Base-by-base conservation (phyloP, 2,888 invertebrate species). In the Vanessa cardui region DNA sequence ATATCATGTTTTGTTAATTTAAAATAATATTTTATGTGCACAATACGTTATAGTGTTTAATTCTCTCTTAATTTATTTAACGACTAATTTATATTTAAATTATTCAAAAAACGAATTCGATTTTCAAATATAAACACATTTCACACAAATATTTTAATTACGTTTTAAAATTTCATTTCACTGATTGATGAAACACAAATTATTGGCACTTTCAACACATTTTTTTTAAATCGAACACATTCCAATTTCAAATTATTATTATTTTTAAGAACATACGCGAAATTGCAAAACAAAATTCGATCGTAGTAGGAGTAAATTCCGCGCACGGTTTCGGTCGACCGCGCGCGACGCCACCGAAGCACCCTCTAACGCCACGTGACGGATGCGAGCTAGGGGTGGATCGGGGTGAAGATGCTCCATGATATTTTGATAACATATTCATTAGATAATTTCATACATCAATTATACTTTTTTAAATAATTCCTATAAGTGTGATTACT, bases 341-440 rank as follows among this genome's bases (percentile, higher is more conserved):
- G 89, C 86, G 83, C 89, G 84, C 78, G 79, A 77, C 83, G 86
- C 80, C 85, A 86, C 86, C 88, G 84, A 80, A 84, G 86, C 86
- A 87, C 88, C 80, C 83, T 86, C 86, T 88, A 87, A 79, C 78
- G 86, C 65, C 90, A 90, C 91, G 90, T 90, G 90, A 84, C 85
- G 78, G 75, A 74, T 74, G 73, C 74, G 77, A 75, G 39, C 75
- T 78, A 72, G 65, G 69, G 77, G 75, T 60, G 78, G 77, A 77
- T n/a, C 18, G 54, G 54, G 31, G 54, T 52, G 54, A 31, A 31
- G 31, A 20, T 7, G 31, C 31, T 26, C 18, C 18, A 47, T n/a
- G 15, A 47, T 47, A n/a, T 47, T 47, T n/a, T n/a, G 16, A 16
- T 47, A n/a, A 47, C 7, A 54, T n/a, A 31, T 54, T 31, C 6